Percentiles rank a stretch among this genome's conserved stretches.
phyloP scores from a whole-genome alignment of 2,113 vertebrate genomes.

The Cephalopterus ornatus region DNA sequence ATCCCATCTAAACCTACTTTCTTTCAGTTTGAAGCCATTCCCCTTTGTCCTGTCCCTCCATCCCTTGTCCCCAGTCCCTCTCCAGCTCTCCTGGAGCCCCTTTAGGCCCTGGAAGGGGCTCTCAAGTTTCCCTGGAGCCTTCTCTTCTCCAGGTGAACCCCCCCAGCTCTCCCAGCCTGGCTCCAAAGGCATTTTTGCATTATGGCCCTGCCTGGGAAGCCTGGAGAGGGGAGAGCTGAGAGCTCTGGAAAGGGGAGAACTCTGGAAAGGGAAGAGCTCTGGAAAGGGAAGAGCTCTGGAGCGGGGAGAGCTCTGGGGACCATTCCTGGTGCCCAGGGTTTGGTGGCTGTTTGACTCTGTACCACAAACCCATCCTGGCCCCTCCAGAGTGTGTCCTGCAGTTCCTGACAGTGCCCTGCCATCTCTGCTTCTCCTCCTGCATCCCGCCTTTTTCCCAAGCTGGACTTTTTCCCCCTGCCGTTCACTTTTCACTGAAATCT shows the following conservation, averaged over 20 bases:
- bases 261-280: background rate
- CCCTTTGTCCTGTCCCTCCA: background rate
- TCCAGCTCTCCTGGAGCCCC: background rate
- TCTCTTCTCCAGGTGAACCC: background rate
- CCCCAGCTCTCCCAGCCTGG: background rate
- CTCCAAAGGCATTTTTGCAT: background rate
- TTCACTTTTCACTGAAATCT: background rate
- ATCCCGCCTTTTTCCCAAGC: background rate
- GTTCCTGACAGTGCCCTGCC: background rate
- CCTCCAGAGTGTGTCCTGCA: background rate
- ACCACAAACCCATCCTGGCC: background rate
- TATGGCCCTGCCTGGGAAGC: background rate
- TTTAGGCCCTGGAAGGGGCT: background rate
- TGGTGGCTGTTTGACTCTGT: rapidly evolving
- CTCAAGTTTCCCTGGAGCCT: background rate
- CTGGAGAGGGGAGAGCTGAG: background rate
- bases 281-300: background rate
- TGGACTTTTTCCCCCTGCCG: background rate
- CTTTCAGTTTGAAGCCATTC: background rate
- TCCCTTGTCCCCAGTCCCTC: background rate
- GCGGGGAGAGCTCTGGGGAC: rapidly evolving
- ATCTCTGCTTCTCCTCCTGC: background rate
- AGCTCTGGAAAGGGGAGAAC: background rate
- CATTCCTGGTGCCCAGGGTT: too few species aligned
- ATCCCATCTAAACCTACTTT: background rate